Conservation (phyloP, 2,797 vertebrate genomes). For the Phoxinus dragarum region DNA sequence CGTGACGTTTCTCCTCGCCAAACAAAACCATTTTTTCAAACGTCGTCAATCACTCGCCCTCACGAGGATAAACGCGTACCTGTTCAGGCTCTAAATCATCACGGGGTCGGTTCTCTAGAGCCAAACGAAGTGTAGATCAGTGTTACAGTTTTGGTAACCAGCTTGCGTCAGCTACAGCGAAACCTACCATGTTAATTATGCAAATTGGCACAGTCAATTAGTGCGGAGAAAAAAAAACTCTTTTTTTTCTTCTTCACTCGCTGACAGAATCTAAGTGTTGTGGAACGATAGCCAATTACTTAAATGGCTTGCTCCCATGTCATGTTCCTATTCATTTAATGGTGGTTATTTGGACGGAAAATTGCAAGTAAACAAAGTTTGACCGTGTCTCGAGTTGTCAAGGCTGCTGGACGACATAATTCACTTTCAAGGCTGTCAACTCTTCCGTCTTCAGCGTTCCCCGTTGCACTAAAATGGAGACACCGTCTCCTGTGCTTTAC, state of each 20-base stretch:
- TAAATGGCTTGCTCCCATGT: conserved; percentile 59
- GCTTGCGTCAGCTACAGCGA: conserved; percentile 36
- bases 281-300: conserved; percentile 63
- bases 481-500: background rate
- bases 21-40: conserved; percentile 52
- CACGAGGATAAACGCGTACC: conserved; percentile 32
- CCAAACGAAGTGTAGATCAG: conserved; percentile 31
- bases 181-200: conserved; percentile 63
- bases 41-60: conserved; percentile 26
- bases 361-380: conserved; percentile 56
- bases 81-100: conserved; percentile 40
- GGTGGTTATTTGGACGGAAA: conserved; percentile 60
- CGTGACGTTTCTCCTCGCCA: conserved; percentile 43
- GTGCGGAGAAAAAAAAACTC: conserved; percentile 12
- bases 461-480: background rate
- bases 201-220: conserved; percentile 61
- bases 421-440: conserved; percentile 41
- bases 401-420: conserved; percentile 17
- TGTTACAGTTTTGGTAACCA: conserved; percentile 40
- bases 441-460: background rate
- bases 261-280: conserved; percentile 52
- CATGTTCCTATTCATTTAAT: conserved; percentile 60
- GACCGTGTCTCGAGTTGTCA: conserved; percentile 41
- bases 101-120: background rate
- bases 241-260: conserved; percentile 16